Conservation (phyloP, 2,113 vertebrate species). For the Recurvirostra avosetta region DNA sequence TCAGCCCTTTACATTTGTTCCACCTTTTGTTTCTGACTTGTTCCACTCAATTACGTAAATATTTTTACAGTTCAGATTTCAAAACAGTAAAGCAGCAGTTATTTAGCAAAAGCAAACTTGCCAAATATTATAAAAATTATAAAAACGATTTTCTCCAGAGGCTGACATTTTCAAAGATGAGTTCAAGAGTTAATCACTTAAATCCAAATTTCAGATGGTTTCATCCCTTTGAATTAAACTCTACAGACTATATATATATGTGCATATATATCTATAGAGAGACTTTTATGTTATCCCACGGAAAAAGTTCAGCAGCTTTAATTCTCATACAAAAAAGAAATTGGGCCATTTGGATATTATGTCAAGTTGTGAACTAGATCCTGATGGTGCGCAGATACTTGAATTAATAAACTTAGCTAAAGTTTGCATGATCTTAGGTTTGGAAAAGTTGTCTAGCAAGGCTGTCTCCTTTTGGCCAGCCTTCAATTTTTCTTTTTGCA, state of each 20-base stretch:
- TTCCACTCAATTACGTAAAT: background rate
- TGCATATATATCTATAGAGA: background rate
- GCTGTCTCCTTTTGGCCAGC: background rate
- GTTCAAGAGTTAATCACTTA: background rate
- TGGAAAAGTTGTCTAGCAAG: background rate
- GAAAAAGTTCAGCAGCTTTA: background rate
- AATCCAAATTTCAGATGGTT: background rate
- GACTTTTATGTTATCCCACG: background rate
- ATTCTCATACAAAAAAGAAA: background rate
- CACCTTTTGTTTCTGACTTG: background rate
- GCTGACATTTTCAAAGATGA: background rate
- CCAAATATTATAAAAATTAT: background rate
- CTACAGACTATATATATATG: background rate
- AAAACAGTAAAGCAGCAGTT: background rate
- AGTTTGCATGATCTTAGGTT: background rate
- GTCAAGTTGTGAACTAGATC: background rate
- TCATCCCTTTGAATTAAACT: background rate
- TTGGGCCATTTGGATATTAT: background rate
- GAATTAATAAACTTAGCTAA: background rate
- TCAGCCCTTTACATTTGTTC: background rate
- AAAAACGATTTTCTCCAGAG: background rate
- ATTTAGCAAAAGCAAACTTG: background rate
- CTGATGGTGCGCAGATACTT: background rate
- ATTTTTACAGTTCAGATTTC: background rate
- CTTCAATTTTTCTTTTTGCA: background rate